Conservation (phyloP, 64 coral and sea anemone species). For the Orbicella faveolata region DNA sequence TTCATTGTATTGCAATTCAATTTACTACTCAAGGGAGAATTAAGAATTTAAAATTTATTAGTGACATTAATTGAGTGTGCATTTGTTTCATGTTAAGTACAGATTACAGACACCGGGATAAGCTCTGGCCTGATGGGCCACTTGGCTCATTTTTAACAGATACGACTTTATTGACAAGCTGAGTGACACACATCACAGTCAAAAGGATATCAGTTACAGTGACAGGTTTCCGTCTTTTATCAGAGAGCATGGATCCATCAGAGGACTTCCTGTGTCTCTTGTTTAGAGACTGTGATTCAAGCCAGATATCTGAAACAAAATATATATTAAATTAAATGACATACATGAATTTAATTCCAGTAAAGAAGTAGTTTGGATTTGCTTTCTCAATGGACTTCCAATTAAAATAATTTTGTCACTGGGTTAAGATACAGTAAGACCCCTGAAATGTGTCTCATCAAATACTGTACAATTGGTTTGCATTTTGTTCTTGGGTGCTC, state of each 20-base stretch:
- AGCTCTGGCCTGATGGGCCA: no score
- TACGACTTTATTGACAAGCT: not conserved
- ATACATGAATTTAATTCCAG: not conserved
- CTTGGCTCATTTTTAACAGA: not conserved
- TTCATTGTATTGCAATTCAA: no score
- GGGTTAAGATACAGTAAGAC: no score
- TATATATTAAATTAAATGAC: not conserved
- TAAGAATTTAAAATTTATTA: not conserved
- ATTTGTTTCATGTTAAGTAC: no score
- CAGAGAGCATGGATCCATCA: slow-evolving; percentile 78
- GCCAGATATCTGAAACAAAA: slow-evolving; percentile 79
- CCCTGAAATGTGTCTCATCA: no score
- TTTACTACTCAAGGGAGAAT: not conserved
- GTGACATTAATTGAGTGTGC: no score
- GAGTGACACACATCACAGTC: not conserved
- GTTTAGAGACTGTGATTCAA: slow-evolving; percentile 87
- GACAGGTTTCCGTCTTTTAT: slow-evolving; percentile 95
- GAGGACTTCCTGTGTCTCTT: slow-evolving; percentile 91
- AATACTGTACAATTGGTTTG: no score
- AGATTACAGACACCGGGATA: no score
- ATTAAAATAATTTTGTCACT: no score
- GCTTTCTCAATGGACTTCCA: no score
- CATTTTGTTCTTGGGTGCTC: no score
- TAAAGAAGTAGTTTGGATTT: not conserved
- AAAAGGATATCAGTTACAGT: slow-evolving; percentile 98